phyloP scores from a whole-genome alignment of 2,113 vertebrate species.

The Miniopterus natalensis region DNA sequence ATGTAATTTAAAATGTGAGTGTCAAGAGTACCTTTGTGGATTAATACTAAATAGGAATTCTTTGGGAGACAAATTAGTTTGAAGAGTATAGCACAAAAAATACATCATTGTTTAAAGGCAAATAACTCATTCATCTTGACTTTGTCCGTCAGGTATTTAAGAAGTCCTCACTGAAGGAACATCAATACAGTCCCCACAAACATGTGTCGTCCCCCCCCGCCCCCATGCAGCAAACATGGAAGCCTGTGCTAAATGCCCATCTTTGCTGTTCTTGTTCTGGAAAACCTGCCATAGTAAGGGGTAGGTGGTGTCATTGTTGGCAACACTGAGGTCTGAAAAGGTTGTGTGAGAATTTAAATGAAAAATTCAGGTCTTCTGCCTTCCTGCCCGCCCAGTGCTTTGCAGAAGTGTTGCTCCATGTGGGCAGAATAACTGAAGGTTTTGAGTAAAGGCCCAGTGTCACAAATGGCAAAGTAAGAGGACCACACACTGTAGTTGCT shows the following conservation, averaged over 20 bases:
- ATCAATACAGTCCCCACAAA: background rate
- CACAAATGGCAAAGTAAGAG: background rate
- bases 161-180: background rate
- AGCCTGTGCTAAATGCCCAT: background rate
- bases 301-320: background rate
- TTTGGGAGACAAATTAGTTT: background rate
- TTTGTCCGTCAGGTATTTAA: background rate
- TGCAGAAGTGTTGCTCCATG: background rate
- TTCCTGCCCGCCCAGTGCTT: background rate
- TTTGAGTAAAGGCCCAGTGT: background rate
- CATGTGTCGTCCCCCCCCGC: background rate
- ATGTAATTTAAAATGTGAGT: background rate
- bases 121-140: background rate
- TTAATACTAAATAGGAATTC: slow-evolving; percentile 2
- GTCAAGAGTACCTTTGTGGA: background rate
- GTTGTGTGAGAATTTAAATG: background rate
- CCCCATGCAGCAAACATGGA: background rate
- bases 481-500: background rate
- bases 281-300: background rate
- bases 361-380: background rate
- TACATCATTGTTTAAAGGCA: background rate
- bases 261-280: background rate
- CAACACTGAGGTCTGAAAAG: background rate
- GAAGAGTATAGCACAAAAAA: background rate
- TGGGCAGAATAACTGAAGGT: background rate